Conservation (phyloP, 2,888 invertebrate genomes). For the Chalcis sispes region DNA sequence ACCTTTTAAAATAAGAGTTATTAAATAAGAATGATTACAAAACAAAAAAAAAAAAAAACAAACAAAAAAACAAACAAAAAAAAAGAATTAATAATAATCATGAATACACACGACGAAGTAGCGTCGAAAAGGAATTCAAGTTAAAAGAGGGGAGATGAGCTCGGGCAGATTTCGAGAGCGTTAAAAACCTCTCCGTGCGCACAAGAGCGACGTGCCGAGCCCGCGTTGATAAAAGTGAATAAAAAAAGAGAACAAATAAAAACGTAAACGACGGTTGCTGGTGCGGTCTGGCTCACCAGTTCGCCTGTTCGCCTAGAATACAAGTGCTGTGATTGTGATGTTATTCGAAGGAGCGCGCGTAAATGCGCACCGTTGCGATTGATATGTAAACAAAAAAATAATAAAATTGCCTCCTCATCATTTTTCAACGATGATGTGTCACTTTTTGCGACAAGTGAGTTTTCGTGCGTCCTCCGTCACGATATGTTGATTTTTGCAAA, state of each 20-base stretch:
- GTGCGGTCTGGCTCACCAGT: constrained; percentile 4
- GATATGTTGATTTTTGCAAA: constrained; percentile 55
- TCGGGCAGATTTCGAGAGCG: background rate
- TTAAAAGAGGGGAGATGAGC: background rate
- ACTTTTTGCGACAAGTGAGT: constrained; percentile 45
- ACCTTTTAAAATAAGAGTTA: constrained; percentile 2
- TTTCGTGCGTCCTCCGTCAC: constrained; percentile 38
- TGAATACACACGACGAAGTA: too few species aligned
- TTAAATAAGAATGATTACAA: too few species aligned
- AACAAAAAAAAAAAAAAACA: background rate
- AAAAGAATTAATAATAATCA: background rate
- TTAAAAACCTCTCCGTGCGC: background rate
- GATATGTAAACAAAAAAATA: constrained; percentile 41
- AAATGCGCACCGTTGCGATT: constrained; percentile 39
- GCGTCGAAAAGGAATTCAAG: too few species aligned
- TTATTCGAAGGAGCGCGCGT: constrained; percentile 35
- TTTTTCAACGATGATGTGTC: constrained; percentile 52
- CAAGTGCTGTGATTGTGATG: constrained; percentile 57
- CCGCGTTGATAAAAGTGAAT: too few species aligned
- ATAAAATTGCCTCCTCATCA: constrained; percentile 44
- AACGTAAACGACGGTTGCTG: constrained; percentile 8
- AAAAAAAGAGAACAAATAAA: constrained; percentile 1
- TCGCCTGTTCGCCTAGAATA: constrained; percentile 37
- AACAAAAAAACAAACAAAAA: background rate
- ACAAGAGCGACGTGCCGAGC: too few species aligned